Base-by-base conservation (phyloP, 2,888 invertebrate species). In the Pammene fasciana region DNA sequence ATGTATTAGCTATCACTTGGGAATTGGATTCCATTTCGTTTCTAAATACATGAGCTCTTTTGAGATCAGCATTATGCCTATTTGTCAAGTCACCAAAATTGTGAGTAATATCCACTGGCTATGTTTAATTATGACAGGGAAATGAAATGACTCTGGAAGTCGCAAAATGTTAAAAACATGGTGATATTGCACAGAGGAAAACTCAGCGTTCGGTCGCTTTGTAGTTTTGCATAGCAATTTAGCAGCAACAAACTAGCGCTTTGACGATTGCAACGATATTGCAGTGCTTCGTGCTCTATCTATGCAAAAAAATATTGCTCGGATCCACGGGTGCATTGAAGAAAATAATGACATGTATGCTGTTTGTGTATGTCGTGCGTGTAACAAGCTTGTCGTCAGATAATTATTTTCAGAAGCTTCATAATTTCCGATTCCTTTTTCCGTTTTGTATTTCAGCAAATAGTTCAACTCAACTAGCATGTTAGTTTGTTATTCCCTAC, bases 11-110 rank as follows among this genome's bases (percentile, higher is more conserved):
- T 26, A 60, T 38, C 54, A 34, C 67, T 38, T 18, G 10, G 10
- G 46, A 54, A 46, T 46, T 38, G 54, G 11, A 67, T 67, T 36
- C 45, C n/a, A 66, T 60, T 10, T 38, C 26, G 18, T 57, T 50
- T 59, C 43, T 52, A 16, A 52, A 60, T 56, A 46, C 38, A 13
- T 14, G 34, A 61, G 38, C 13, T 48, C 14, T n/a, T 60, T 60
- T 10, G 16, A 43, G n/a, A 16, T 11, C 14, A 38, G 38, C 9
- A 38, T 38, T 38, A 9, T 38, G 38, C n/a, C n/a, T n/a, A n/a
- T n/a, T n/a, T n/a, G n/a, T n/a, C n/a, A n/a, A n/a, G n/a, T n/a
- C n/a, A n/a, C n/a, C n/a, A n/a, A n/a, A n/a, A n/a, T n/a, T n/a
- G n/a, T n/a, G n/a, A n/a, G n/a, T n/a, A n/a, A n/a, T n/a, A n/a